These are phyloP conservation scores for Trypoxylus dichotomus DNA, from an alignment of 1,140 invertebrate species.

Conservation along the genomic window DNA sequence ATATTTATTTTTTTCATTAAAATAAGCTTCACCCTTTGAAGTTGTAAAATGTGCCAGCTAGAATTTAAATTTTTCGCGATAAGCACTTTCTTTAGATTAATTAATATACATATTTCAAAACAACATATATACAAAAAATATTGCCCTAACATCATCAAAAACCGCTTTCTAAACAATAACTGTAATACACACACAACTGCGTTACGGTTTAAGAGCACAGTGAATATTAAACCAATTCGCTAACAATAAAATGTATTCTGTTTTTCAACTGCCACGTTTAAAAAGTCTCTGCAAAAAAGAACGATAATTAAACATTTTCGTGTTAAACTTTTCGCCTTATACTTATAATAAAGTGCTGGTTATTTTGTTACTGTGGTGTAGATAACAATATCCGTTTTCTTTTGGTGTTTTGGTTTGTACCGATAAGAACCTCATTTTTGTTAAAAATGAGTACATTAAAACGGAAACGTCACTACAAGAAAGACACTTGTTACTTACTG, in stretches of 20 bases:
- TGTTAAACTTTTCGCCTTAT: background rate
- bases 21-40: too few relatives aligned
- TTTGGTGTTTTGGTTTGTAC: background rate
- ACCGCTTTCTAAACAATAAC: conserved; percentile 28
- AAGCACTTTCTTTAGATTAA: background rate
- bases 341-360: background rate
- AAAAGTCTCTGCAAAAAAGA: background rate
- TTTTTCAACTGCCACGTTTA: conserved; percentile 14
- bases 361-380: background rate
- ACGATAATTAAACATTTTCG: background rate
- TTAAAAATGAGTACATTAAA: conserved; percentile 46
- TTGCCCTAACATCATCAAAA: background rate
- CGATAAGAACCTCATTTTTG: background rate
- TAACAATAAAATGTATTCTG: conserved; percentile 12
- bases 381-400: conserved; percentile 18
- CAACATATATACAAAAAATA: background rate
- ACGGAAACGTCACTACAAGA: conserved; percentile 76
- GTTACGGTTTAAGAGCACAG: conserved; percentile 20
- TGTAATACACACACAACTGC: conserved; percentile 5
- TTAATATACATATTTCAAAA: background rate
- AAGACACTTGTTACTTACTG: conserved; percentile 77
- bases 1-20: too few relatives aligned
- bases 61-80: background rate
- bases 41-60: too few relatives aligned
- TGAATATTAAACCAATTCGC: conserved; percentile 25